Percentiles rank a stretch among this genome's conserved stretches.
Conservation (phyloP, 2,113 vertebrate genomes). For the Ornithorhynchus anatinus region DNA sequence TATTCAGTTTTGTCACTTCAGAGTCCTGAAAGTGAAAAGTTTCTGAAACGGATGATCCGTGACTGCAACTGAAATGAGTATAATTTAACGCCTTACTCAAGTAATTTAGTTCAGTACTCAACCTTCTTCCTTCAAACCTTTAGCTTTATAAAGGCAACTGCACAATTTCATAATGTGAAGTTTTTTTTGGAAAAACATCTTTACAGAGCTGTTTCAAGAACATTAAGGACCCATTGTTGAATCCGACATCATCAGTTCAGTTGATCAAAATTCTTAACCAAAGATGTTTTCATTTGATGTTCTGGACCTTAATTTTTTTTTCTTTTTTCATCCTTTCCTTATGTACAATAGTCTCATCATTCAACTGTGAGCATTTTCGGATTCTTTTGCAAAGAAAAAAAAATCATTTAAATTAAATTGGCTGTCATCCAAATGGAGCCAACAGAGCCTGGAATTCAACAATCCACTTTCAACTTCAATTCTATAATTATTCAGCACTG, state of each 20-base stretch:
- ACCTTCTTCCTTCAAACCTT: not conserved
- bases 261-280: constrained; percentile 35
- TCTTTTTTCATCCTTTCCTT: not conserved
- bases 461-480: no score
- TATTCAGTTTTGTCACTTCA: not conserved
- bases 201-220: constrained; percentile 27
- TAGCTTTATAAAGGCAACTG: constrained; percentile 24
- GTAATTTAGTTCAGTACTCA: not conserved
- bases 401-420: not conserved
- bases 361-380: constrained; percentile 24
- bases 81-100: no score
- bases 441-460: no score
- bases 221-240: not conserved
- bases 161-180: not conserved
- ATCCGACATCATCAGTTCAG: constrained; percentile 16
- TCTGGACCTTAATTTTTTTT: no score
- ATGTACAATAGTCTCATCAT: not conserved
- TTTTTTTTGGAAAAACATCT: constrained; percentile 27
- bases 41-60: not conserved
- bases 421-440: not conserved
- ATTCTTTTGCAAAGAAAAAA: not conserved
- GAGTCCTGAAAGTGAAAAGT: not conserved
- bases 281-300: constrained; percentile 25
- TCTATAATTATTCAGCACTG: no score
- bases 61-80: constrained; percentile 7